phyloP scores from a whole-genome alignment of 2,888 invertebrate genomes.

The Brachypalpus laphriformis region DNA sequence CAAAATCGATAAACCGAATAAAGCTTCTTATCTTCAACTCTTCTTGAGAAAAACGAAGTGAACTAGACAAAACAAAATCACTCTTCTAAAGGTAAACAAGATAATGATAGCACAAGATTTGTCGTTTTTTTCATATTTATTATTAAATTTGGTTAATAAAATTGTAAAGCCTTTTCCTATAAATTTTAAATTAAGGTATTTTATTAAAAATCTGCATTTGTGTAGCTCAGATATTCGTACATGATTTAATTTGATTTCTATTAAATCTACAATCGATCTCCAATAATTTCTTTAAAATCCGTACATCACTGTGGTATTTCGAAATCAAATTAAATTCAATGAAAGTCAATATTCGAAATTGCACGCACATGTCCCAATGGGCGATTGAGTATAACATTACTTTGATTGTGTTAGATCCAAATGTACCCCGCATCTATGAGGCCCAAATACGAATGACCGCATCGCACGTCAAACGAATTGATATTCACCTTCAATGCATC shows the following conservation, averaged over 20 bases:
- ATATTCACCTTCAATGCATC: slow-evolving; percentile 26
- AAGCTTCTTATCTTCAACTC: too few species aligned
- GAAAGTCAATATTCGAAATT: background rate
- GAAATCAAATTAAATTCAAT: background rate
- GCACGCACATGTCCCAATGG: background rate
- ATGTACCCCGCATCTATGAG: background rate
- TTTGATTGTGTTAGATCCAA: background rate
- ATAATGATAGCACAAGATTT: too few species aligned
- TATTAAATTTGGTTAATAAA: too few species aligned
- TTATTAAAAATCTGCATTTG: too few species aligned
- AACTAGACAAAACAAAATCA: too few species aligned
- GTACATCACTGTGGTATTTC: background rate
- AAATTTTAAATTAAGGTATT: too few species aligned
- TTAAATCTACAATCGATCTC: background rate
- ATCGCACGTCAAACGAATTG: slow-evolving; percentile 44
- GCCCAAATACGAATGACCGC: background rate
- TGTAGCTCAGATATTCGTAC: background rate
- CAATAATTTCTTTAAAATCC: background rate
- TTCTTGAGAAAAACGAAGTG: too few species aligned
- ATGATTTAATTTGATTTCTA: background rate
- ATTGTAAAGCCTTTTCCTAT: too few species aligned
- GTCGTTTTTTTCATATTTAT: too few species aligned
- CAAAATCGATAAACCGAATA: too few species aligned
- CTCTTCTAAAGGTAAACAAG: too few species aligned
- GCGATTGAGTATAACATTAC: background rate